Evolutionary conservation across 2,888 invertebrate species (phyloP), one percentile per base, ranked within the genome.

Genomic region (Abrostola tripartita): DNA sequence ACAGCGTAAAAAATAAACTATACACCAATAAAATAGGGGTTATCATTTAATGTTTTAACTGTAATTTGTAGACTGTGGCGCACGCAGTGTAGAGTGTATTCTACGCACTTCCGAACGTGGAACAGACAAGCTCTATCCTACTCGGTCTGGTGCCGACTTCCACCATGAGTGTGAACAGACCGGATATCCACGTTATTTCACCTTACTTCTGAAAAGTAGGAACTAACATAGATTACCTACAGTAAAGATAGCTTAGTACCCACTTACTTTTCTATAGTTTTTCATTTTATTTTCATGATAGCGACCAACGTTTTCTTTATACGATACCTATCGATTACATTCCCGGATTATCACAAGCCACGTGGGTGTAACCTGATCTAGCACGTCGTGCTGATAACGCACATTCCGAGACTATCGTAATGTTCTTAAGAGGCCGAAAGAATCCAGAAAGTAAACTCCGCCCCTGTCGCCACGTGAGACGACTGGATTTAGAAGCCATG

Each of bases 61-160:
- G 52, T 11, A 53, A 8, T 35, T 11, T 9, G 8, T 66, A 40
- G 53, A 24, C 40, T 35, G 35, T 36, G 14, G 24, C 24, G 24
- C 1, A 24, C 24, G 24, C 4, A 24, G 24, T 7, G 11, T 36
- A 11, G 35, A 10, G 7, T 24, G 40, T 52, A 24, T n/a, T n/a
- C 37, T 5, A 14, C 37, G 36, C 49, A 12, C 42, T 63, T 51
- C 40, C 57, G 54, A 58, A 66, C 59, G 55, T 66, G 41, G 58
- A 55, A 11, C 47, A 54, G 7, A 10, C 14, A 38, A 35, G 12
- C n/a, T 42, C 47, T 41, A 54, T 58, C 42, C 42, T 58, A 49
- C 52, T 63, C 56, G 36, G 37, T 56, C 8, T n/a, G 44, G 14
- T 24, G 36, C n/a, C 35, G 7, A 10, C 0, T 7, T 10, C 37